Conservation (phyloP, 2,888 invertebrate species). For the Dryomyza anilis region DNA sequence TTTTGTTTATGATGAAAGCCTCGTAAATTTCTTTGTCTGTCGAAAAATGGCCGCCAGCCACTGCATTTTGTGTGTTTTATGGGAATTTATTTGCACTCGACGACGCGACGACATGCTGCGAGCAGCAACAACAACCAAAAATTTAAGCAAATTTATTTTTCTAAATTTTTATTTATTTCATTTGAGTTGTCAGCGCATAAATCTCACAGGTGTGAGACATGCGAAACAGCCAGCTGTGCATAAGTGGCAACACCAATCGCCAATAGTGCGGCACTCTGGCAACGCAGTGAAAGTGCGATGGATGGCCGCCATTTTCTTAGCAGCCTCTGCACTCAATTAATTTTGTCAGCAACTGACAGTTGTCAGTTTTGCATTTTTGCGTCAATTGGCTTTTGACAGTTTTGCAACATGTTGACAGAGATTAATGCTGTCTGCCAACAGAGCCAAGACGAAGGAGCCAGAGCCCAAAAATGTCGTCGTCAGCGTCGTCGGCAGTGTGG, state of each 20-base stretch:
- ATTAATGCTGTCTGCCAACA: constrained; percentile 34
- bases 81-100: no score
- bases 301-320: constrained; percentile 31
- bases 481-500: not conserved
- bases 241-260: not conserved
- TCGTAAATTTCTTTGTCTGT: no score
- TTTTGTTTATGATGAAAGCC: no score
- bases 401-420: constrained; percentile 38
- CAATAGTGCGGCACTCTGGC: not conserved
- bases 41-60: no score
- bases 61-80: no score
- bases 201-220: constrained; percentile 38
- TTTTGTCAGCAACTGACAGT: not conserved
- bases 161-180: no score
- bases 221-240: not conserved
- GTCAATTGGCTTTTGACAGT: constrained; percentile 42
- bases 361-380: no score
- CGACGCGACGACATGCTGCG: no score
- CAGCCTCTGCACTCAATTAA: not conserved
- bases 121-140: no score
- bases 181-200: constrained; percentile 37
- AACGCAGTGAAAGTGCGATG: constrained; percentile 23
- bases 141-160: no score
- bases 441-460: no score
- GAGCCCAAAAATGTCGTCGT: no score